phyloP scores from a whole-genome alignment of 2,888 invertebrate species.

The Apamea sordens region DNA sequence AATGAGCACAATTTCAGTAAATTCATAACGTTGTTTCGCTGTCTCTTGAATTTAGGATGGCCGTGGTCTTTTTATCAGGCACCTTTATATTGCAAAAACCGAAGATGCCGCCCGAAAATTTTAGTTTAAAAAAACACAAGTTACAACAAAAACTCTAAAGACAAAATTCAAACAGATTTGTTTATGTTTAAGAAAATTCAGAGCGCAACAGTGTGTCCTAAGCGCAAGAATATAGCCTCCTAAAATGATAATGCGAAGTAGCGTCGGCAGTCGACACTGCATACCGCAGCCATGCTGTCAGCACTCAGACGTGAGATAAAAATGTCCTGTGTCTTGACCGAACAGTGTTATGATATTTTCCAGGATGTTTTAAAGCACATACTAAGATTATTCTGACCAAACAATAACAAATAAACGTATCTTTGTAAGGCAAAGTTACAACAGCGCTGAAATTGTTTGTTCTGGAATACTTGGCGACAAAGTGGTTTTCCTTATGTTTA shows the following conservation, averaged over 20 bases:
- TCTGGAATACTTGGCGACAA: slow-evolving; percentile 36
- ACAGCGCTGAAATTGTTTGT: slow-evolving; percentile 27
- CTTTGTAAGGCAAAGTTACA: slow-evolving; percentile 20
- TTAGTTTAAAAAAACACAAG: neutral
- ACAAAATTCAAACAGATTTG: neutral
- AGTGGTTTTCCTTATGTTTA: slow-evolving; percentile 51
- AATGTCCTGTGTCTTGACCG: slow-evolving; percentile 23
- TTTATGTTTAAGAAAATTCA: neutral
- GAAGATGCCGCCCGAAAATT: neutral
- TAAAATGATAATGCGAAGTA: slow-evolving; percentile 49
- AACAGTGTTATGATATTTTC: slow-evolving; percentile 28
- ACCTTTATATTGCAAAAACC: neutral
- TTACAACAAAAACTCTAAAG: neutral
- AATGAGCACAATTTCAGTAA: neutral
- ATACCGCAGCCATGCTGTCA: slow-evolving; percentile 56
- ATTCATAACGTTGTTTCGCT: neutral
- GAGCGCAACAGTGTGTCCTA: slow-evolving; percentile 20
- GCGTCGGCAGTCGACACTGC: slow-evolving; percentile 50
- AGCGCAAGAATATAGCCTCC: slow-evolving; percentile 23
- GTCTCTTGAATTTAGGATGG: neutral
- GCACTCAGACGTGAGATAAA: slow-evolving; percentile 57
- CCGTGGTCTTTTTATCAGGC: neutral
- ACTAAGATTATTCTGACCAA: slow-evolving; percentile 54
- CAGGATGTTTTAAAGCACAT: slow-evolving; percentile 53
- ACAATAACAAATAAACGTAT: slow-evolving; percentile 41